phyloP scores from a whole-genome alignment of 2,797 vertebrate genomes.

The Chelon auratus region DNA sequence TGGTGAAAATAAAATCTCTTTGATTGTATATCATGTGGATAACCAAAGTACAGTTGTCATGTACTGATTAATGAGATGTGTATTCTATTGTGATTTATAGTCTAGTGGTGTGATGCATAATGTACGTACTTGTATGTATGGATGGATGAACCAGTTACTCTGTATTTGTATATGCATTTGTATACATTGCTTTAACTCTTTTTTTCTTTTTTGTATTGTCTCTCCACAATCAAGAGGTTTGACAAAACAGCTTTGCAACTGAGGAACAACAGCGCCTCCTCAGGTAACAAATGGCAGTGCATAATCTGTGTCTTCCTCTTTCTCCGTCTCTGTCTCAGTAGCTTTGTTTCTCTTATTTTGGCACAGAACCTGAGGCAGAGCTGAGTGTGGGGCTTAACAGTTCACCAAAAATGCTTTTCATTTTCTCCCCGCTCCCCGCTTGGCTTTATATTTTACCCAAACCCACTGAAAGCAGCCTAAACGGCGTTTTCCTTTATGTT shows the following conservation, averaged over 20 bases:
- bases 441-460: background rate
- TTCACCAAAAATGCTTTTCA: constrained; percentile 20
- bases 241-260: constrained; percentile 33
- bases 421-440: constrained; percentile 23
- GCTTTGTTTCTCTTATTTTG: constrained; percentile 33
- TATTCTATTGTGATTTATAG: background rate
- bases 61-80: too few relatives aligned
- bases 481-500: background rate
- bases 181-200: background rate
- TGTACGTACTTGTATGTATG: background rate
- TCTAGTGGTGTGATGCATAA: background rate
- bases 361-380: constrained; percentile 14
- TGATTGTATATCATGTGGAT: too few relatives aligned
- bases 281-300: constrained; percentile 58
- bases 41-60: too few relatives aligned
- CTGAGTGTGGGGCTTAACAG: background rate
- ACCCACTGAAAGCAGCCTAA: constrained; percentile 7
- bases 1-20: too few relatives aligned
- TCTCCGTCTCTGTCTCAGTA: constrained; percentile 1
- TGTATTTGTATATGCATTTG: background rate
- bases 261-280: constrained; percentile 78
- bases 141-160: background rate
- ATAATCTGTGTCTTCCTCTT: constrained; percentile 26
- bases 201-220: too few relatives aligned
- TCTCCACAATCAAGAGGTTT: constrained; percentile 19